Evolutionary conservation across 2,888 invertebrate genomes (phyloP), one percentile per base, ranked within the genome.

Genomic region (Ormyrus thymus): DNA sequence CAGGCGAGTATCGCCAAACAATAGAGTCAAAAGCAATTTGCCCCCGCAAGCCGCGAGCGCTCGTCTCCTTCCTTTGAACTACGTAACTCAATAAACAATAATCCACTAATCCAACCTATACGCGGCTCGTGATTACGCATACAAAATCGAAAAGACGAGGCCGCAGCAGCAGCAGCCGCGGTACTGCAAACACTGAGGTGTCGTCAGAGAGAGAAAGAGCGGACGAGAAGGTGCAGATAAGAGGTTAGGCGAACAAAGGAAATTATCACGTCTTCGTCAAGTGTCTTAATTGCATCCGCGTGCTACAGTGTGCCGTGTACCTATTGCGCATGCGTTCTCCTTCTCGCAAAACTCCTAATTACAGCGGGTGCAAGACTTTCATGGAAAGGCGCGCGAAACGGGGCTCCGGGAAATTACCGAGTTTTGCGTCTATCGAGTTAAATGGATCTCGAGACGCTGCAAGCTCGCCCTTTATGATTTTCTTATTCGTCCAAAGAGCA

Each of bases 241-340:
- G 76, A 72, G 50, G 50, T 55, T 55, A 43, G 13, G 53, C 64
- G 75, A 81, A 81, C 81, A 81, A 81, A 81, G 81, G 62, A 48
- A 72, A 78, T 81, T 81, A 78, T 78, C 78, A 78, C 78, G 74
- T 75, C 65, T 62, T 78, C 71, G 78, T 72, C 78, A 78, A 81
- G 78, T 78, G 78, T 71, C 80, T 81, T 81, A 78, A 75, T 78
- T 78, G 80, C 74, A 64, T 66, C 65, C 76, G 80, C 68, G 73
- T 51, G 70, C 64, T 62, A 68, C 62, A 62, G 65, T 72, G 15
- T 2, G 61, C 56, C 15, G 61, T 55, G 51, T 13, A 15, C 48
- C 61, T 59, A 7, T 10, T 7, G 13, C 68, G 45, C 15, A 68
- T n/a, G 70, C 43, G 70, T 6, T 13, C 70, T 8, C 51, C 59